These are phyloP conservation scores for Trochalopteron elliotii DNA, from an alignment of 2,113 vertebrate species.

Conservation along the genomic window DNA sequence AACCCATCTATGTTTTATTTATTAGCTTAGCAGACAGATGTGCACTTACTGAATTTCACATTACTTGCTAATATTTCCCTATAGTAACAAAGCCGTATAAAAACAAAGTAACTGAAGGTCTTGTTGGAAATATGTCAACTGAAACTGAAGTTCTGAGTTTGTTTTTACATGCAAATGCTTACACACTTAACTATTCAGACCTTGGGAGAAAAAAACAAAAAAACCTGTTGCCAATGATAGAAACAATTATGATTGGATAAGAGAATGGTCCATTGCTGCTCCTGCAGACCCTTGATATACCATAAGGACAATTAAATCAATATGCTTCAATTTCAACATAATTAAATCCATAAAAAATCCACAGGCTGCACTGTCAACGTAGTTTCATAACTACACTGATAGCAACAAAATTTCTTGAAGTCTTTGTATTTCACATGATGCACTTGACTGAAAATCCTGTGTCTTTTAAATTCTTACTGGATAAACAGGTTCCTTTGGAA, in stretches of 20 bases:
- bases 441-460: background rate
- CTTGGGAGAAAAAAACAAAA: background rate
- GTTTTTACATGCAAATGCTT: background rate
- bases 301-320: background rate
- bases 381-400: background rate
- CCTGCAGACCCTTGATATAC: background rate
- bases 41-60: background rate
- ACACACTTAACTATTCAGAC: background rate
- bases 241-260: background rate
- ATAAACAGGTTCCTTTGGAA: background rate
- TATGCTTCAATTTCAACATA: background rate
- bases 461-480: background rate
- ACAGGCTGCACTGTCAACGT: background rate
- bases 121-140: background rate
- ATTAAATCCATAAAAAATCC: background rate
- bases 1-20: constrained; percentile 18
- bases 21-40: background rate
- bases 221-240: background rate
- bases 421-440: background rate
- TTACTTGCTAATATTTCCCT: constrained; percentile 19
- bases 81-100: background rate
- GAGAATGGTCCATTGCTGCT: background rate
- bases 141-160: background rate
- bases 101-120: no score
- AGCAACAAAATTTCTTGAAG: background rate